Conservation (phyloP, 2,797 vertebrate species). For the Pangasius krempfi region DNA sequence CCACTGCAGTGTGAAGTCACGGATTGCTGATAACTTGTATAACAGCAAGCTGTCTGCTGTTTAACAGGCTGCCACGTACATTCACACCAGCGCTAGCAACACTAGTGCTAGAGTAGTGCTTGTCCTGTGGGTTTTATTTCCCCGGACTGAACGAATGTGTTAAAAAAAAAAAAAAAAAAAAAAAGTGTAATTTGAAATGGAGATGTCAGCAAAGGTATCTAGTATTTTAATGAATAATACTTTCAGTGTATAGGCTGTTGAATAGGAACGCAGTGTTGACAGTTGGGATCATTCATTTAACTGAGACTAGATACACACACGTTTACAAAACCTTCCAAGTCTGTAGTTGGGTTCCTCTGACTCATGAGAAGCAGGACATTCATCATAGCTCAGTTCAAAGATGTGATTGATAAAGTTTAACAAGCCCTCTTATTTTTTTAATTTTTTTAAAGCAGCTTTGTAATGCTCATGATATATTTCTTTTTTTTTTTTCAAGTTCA, state of each 20-base stretch:
- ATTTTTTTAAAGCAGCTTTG: neutral
- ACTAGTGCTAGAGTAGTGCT: conserved; percentile 1
- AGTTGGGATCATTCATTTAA: neutral
- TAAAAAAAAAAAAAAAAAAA: neutral
- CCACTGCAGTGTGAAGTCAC: conserved; percentile 41
- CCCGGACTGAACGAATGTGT: neutral
- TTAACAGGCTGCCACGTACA: conserved; percentile 13
- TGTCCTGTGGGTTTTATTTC: neutral
- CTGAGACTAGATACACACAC: neutral
- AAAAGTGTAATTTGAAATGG: neutral
- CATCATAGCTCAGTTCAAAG: neutral
- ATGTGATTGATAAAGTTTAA: neutral
- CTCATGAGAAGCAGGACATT: neutral
- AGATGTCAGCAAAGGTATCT: neutral
- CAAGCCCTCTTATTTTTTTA: no score
- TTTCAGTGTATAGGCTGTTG: conserved; percentile 13
- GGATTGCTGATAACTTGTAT: conserved; percentile 37
- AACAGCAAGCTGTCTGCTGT: conserved; percentile 30
- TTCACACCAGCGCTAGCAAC: conserved; percentile 22
- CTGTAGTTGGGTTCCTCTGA: neutral
- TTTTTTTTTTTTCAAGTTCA: neutral
- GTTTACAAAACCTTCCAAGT: neutral
- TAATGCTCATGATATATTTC: neutral
- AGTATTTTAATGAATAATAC: conserved; percentile 28
- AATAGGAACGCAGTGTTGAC: neutral